Evolutionary conservation across 2,888 invertebrate genomes (phyloP).

Genomic region (Lasius fuliginosus): DNA sequence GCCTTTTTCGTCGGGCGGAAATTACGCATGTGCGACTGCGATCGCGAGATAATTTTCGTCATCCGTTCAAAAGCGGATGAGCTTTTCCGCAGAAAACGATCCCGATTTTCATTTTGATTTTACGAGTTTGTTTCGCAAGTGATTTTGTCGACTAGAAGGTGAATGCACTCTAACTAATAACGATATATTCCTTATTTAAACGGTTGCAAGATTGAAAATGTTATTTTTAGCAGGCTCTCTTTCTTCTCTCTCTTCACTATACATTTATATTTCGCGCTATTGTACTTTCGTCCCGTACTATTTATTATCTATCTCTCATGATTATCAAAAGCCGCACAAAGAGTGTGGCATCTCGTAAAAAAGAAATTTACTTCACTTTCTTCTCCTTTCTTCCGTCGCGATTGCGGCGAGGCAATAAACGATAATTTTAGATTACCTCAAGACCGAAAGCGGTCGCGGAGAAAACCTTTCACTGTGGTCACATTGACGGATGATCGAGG

Average conservation of each 20-base stretch:
- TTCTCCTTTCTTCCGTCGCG: conserved; percentile 38
- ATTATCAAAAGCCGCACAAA: conserved; percentile 16
- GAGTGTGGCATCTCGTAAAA: conserved; percentile 1
- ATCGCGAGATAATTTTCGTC: conserved; percentile 17
- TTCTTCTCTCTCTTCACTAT: not conserved
- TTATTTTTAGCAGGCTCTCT: not conserved
- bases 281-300: not conserved
- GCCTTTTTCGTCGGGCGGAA: conserved; percentile 37
- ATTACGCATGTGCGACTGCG: conserved; percentile 35
- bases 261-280: not conserved
- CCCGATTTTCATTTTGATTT: not conserved
- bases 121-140: not conserved
- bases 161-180: not conserved
- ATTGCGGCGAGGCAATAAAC: conserved; percentile 60
- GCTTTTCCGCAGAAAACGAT: not conserved
- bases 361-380: conserved; percentile 58
- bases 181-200: not conserved
- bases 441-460: conserved; percentile 60
- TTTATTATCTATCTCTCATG: not conserved
- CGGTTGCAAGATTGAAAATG: not conserved
- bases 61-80: not conserved
- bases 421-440: conserved; percentile 56
- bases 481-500: conserved; percentile 55
- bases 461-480: conserved; percentile 70
- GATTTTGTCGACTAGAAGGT: not conserved